These are phyloP conservation scores for Rhinolophus ferrumequinum DNA, from an alignment of 2,113 vertebrate genomes.

Conservation along the genomic window DNA sequence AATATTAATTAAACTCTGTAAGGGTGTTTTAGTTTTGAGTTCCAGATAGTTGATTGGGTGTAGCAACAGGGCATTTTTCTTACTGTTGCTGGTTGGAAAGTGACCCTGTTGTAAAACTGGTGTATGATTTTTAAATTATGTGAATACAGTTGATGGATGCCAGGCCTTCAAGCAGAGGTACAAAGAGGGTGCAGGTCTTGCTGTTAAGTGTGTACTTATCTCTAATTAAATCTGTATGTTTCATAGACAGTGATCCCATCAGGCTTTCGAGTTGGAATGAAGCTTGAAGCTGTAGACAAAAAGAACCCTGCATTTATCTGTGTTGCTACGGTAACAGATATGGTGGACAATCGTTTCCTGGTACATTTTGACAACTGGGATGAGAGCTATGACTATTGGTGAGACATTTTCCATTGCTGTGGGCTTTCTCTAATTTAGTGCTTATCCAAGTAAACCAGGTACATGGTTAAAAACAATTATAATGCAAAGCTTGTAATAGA, in stretches of 20 bases:
- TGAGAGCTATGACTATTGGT: slow-evolving; percentile 94
- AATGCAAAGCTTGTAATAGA: neutral
- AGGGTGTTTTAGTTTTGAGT: slow-evolving; percentile 46
- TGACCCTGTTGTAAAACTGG: slow-evolving; percentile 14
- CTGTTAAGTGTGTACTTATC: slow-evolving; percentile 65
- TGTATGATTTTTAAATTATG: slow-evolving; percentile 49
- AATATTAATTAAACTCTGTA: neutral
- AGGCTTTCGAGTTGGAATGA: slow-evolving; percentile 93
- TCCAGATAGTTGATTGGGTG: neutral
- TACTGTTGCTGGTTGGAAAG: slow-evolving; percentile 60
- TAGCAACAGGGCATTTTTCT: slow-evolving; percentile 39
- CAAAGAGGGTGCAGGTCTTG: neutral
- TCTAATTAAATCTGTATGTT: slow-evolving; percentile 80
- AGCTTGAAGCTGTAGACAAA: slow-evolving; percentile 92
- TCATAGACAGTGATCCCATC: slow-evolving; percentile 91
- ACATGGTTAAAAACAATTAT: neutral
- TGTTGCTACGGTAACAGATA: slow-evolving; percentile 92
- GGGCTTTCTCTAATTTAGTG: slow-evolving; percentile 39
- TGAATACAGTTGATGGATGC: neutral
- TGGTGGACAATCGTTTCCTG: slow-evolving; percentile 93
- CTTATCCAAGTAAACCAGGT: neutral
- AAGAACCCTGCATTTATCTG: slow-evolving; percentile 93
- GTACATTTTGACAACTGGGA: slow-evolving; percentile 95
- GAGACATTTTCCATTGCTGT: slow-evolving; percentile 70
- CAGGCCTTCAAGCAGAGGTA: neutral